Evolutionary conservation across 2,797 vertebrate genomes (phyloP), one percentile per base, ranked within the genome.

Genomic region (Discoglossus pictus): DNA sequence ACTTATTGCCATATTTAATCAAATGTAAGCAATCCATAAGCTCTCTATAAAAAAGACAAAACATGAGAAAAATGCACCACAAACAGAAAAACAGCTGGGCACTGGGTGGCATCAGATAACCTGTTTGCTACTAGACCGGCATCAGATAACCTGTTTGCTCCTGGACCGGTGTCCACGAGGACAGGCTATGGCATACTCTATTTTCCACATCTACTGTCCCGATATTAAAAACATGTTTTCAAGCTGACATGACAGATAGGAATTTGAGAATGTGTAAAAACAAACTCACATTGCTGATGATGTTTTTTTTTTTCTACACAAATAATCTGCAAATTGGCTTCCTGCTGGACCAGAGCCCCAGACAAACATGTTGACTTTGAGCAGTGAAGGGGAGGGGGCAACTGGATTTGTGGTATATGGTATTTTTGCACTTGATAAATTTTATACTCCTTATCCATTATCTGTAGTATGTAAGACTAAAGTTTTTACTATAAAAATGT

Each of bases 231-330:
- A 59, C 46, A 50, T 61, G 42, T 61, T 16, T 66, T 50, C 1
- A 61, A 40, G 23, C 15, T 55, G 61, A 36, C 6, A 46, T 70
- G 58, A 70, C 0, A 0, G 63, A 44, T 55, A 69, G 5, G 47
- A 54, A 18, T 16, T 34, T 54, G 25, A 66, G 6, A 7, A 17
- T 38, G n/a, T 68, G 7, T 47, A 68, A 43, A 48, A 79, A 67
- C 7, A 75, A 60, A 20, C 34, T 31, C 23, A 61, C 20, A 63
- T 74, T 73, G 2, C 9, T 75, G 66, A 71, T 21, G 16, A 2
- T 66, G 8, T 21, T 66, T 75, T 34, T 48, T 63, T 68, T 27
- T 66, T 60, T 9, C 56, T 54, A 68, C 21, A 63, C 50, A 68
- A 35, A 21, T 21, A 23, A 7, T 8, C 39, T 8, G 4, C 46